Evolutionary conservation across 2,113 vertebrate genomes (phyloP), one percentile per base, ranked within the genome.

Genomic region (Cynopterus brachyotis): DNA sequence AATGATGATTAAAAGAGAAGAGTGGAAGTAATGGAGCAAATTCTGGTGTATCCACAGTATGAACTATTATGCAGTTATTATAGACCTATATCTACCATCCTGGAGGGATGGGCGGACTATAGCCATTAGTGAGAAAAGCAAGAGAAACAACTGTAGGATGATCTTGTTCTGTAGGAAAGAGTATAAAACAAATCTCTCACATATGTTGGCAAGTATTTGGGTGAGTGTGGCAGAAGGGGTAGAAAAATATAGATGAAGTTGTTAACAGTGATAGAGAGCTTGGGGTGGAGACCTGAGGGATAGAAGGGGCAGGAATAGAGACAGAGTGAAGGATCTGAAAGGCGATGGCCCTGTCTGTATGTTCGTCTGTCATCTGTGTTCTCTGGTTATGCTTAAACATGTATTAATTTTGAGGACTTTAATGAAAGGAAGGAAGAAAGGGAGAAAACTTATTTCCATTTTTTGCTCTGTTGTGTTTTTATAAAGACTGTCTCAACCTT

Each of bases 101-200:
- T 79, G 28, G 62, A 83, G 10, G 28, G 4, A 59, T 66, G 20
- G 40, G 12, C 4, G 53, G 40, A 60, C 60, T 79, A 42, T 3
- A 53, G 19, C 35, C 6, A 45, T 90, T 42, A 69, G 86, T 64
- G 57, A 92, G 59, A 75, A 75, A 94, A 94, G 42, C 17, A 91
- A 73, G 78, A 92, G 50, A 91, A 82, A 60, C 20, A n/a, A 78
- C 15, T n/a, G 17, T 42, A 26, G 9, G 60, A 45, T 94, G 47
- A 94, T 86, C 35, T 95, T 16, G 76, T 79, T 79, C 95, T 60
- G 24, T 83, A 40, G 70, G 37, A 90, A 35, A 82, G 30, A 69
- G 60, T 24, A 28, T 80, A 70, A 45, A 17, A 78, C 86, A 89
- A 47, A 69, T 37, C 0, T 9, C 11, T 59, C 53, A 69, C 8